Evolutionary conservation across 2,113 vertebrate genomes (phyloP).

Genomic region (Jaculus jaculus): DNA sequence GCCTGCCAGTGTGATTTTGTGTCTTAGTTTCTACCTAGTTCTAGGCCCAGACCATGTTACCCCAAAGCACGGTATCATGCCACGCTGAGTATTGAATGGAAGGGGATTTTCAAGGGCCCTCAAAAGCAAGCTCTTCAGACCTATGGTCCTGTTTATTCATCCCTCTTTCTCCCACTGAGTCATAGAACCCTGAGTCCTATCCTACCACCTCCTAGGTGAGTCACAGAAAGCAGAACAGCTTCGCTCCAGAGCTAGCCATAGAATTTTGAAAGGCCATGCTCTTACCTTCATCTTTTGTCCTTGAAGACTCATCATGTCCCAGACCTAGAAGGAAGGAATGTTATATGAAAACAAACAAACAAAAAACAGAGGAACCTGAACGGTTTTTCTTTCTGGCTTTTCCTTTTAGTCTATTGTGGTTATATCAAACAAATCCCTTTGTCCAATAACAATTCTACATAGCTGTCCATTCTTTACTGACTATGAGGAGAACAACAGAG

Average conservation of each 20-base stretch:
- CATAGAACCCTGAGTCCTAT: not conserved
- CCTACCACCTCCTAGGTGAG: not conserved
- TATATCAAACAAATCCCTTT: not conserved
- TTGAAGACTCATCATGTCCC: not conserved
- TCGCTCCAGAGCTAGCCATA: not conserved
- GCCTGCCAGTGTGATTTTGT: not conserved
- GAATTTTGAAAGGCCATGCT: not conserved
- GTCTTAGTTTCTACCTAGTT: not conserved
- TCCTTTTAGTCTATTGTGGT: not conserved
- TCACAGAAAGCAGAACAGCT: not conserved
- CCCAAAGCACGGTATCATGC: not conserved
- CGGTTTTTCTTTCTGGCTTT: not conserved
- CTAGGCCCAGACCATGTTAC: not conserved
- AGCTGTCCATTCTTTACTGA: not conserved
- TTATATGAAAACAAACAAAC: not conserved
- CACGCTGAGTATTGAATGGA: not conserved
- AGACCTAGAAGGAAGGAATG: not conserved
- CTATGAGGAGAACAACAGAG: not conserved
- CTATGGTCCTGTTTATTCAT: not conserved
- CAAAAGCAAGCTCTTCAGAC: not conserved
- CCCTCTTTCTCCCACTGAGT: not conserved
- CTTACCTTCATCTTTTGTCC: not conserved
- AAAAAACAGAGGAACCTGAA: not conserved
- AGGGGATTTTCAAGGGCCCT: not conserved
- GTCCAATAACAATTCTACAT: not conserved